Evolutionary conservation across 1,140 invertebrate species (phyloP).

Genomic region (Brevipalpus yothersi): DNA sequence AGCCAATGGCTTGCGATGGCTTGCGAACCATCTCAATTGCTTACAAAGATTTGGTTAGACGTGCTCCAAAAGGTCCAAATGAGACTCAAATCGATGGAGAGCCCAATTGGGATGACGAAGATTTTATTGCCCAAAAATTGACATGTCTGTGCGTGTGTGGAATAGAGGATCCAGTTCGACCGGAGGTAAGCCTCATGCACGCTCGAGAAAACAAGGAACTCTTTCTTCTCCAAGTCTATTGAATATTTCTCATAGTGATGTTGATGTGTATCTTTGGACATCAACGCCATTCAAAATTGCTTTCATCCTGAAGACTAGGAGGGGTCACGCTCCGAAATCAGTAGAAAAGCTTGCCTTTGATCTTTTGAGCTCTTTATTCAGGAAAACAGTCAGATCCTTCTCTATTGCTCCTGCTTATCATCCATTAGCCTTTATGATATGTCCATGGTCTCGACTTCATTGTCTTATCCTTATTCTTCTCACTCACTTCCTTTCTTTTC

Average conservation of each 20-base stretch:
- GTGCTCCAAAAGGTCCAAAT: conserved; percentile 27
- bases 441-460: too few relatives aligned
- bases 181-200: conserved; percentile 36
- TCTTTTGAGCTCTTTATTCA: too few relatives aligned
- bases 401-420: too few relatives aligned
- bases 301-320: background rate
- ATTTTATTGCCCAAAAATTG: conserved; percentile 65
- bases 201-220: too few relatives aligned
- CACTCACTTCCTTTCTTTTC: too few relatives aligned
- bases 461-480: too few relatives aligned
- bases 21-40: conserved; percentile 88
- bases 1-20: conserved; percentile 96
- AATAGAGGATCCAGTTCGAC: conserved; percentile 93
- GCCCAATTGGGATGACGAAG: conserved; percentile 96
- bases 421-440: too few relatives aligned
- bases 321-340: too few relatives aligned
- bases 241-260: too few relatives aligned
- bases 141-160: conserved; percentile 90
- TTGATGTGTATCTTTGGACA: background rate
- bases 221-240: too few relatives aligned
- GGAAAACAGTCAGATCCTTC: too few relatives aligned
- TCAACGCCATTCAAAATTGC: background rate
- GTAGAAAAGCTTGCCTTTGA: too few relatives aligned
- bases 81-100: conserved; percentile 58
- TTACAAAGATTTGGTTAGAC: conserved; percentile 72